Conservation (phyloP, 2,888 invertebrate species). For the Agelastica alni region DNA sequence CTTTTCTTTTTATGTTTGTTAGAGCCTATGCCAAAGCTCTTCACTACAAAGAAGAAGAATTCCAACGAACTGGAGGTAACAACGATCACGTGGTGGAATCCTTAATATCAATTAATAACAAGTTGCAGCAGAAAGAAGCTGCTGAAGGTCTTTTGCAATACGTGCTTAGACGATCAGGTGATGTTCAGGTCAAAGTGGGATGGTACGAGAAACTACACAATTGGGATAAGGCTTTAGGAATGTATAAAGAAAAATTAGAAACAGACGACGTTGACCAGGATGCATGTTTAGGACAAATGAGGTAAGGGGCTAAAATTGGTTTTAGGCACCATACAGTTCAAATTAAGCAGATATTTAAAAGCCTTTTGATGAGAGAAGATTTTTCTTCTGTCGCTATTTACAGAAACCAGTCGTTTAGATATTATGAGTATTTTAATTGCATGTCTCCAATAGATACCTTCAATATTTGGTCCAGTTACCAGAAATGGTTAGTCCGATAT, state of each 20-base stretch:
- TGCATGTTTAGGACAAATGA: constrained; percentile 88
- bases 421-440: too few relatives aligned
- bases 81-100: constrained; percentile 86
- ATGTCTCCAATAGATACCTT: too few relatives aligned
- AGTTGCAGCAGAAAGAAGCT: constrained; percentile 97
- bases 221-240: constrained; percentile 93
- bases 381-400: too few relatives aligned
- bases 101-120: constrained; percentile 95
- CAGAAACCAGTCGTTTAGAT: too few relatives aligned
- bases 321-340: too few relatives aligned
- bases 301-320: too few relatives aligned
- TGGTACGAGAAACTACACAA: constrained; percentile 99
- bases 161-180: constrained; percentile 78
- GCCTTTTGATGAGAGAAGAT: too few relatives aligned
- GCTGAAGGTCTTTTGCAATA: constrained; percentile 91
- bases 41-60: constrained; percentile 93
- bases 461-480: too few relatives aligned
- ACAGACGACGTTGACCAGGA: constrained; percentile 70
- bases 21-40: constrained; percentile 78
- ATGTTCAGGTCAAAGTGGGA: constrained; percentile 67
- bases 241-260: constrained; percentile 79
- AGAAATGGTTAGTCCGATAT: too few relatives aligned
- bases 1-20: constrained; percentile 34
- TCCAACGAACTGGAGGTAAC: constrained; percentile 69
- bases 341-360: too few relatives aligned